Evolutionary conservation across 2,113 vertebrate genomes (phyloP), one percentile per base, ranked within the genome.

Genomic region (Equus quagga): DNA sequence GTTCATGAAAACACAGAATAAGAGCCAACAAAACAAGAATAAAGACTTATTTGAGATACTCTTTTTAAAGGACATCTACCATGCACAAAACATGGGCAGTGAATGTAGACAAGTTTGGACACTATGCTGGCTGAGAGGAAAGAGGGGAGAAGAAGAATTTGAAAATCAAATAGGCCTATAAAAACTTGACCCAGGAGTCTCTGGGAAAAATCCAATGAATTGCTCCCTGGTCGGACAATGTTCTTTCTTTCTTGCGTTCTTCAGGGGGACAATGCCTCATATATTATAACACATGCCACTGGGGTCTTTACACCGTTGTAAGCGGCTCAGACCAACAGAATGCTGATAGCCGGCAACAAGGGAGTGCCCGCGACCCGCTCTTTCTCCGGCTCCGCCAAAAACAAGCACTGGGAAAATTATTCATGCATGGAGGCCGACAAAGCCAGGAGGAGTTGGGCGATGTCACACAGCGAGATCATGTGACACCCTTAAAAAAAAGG

Each of bases 1-100:
- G 99, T 99, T 99, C 99, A 99, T 99, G 99, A 99, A 99, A 99
- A 99, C 99, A 99, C 99, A 99, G 99, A 99, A 99, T 99, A 99
- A 99, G 99, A 99, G 99, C 99, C 99, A 99, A 99, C 99, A 99
- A 99, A 99, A 99, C 99, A 99, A 99, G 99, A 99, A 99, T 99
- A 99, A 99, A 99, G 99, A 99, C 99, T 99, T 99, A 99, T 99
- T 99, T 99, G 99, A 99, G 99, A 99, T 99, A 99, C 99, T 99
- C 99, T 99, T 99, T 99, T 99, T 99, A 99, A 99, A 99, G 99
- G 99, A 99, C 99, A 99, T 99, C 99, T 99, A 99, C 99, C 99
- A 99, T 99, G 99, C 99, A 99, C 99, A 99, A 99, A 99, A 99
- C 99, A 99, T 98, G 99, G 99, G 99, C 99, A 99, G 99, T 99